Base-by-base conservation (phyloP, 35 echinoderm and acorn worm genomes). In the Apostichopus californicus region DNA sequence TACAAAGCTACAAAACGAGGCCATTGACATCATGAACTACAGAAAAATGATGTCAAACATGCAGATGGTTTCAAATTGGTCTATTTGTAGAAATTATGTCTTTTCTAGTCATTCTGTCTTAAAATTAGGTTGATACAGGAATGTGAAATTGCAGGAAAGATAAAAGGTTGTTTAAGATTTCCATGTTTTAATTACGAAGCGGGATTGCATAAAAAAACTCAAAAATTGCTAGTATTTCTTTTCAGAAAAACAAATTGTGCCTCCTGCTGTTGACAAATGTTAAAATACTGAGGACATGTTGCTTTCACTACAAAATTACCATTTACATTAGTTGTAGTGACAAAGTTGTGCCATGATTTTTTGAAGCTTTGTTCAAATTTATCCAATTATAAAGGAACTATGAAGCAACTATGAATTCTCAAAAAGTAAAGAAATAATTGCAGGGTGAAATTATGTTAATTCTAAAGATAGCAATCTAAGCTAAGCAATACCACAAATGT, bases 31-130 rank as follows among this genome's bases (percentile, higher is more conserved):
- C 86, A 73, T 88, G 86, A 88, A 66, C 86, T 20, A 88, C 86
- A 88, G 72, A 89, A 89, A 75, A 89, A 89, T 54, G 86, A 89
- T 66, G 86, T 73, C 86, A 89, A 89, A 89, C 86, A 89, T 89
- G 86, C 86, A 89, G 63, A 73, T 71, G 68, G 25, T 89, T 89
- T 89, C n/a, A 89, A 89, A 89, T 89, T 89, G 86, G 86, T 89
- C 86, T 54, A 89, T 89, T 89, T 89, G 86, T 34, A 23, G 57
- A 53, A 89, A 89, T 89, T 89, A 52, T 52, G 24, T 65, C 18
- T 52, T 66, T 57, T 64, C 54, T 87, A 24, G 34, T 56, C 80
- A 28, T 87, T 59, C 18, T 66, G 86, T 89, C 71, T 75, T 72
- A 66, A 23, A 89, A 89, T 66, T 89, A 73, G 86, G 86, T 89